These are phyloP conservation scores for Drosophila sproati DNA, from an alignment of 1,140 invertebrate genomes.

Conservation along the genomic window DNA sequence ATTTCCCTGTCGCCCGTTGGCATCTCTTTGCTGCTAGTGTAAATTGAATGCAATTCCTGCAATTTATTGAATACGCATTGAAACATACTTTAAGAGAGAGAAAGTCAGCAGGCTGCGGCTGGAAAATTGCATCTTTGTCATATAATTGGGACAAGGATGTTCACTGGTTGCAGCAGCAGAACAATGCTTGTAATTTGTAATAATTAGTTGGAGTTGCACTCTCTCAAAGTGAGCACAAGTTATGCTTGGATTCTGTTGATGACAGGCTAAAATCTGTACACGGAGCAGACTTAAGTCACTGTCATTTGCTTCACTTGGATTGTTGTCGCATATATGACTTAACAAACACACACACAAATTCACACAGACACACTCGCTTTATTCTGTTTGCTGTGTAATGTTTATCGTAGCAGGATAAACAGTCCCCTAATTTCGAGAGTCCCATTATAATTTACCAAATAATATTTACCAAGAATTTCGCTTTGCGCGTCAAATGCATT, in stretches of 20 bases:
- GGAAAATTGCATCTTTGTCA: constrained; percentile 20
- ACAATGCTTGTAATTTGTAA: constrained; percentile 18
- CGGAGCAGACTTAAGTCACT: constrained; percentile 23
- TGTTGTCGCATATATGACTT: constrained; percentile 4
- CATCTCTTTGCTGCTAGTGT: constrained; percentile 35
- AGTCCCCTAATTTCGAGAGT: background rate
- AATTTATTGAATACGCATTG: constrained; percentile 59
- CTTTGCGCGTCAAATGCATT: constrained; percentile 37
- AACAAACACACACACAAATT: constrained; percentile 1
- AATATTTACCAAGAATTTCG: constrained; percentile 35
- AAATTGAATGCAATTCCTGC: constrained; percentile 64
- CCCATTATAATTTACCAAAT: constrained; percentile 27
- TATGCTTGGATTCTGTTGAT: constrained; percentile 18
- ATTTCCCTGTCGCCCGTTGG: constrained; percentile 5
- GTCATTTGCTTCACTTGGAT: constrained; percentile 30
- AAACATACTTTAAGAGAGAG: background rate
- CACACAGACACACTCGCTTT: constrained; percentile 6
- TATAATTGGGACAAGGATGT: constrained; percentile 12
- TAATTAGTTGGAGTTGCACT: background rate
- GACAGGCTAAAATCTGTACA: constrained; percentile 18
- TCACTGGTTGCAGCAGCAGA: constrained; percentile 3
- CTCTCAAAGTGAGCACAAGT: background rate
- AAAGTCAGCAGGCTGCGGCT: background rate
- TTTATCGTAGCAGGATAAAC: constrained; percentile 8
- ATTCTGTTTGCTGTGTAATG: constrained; percentile 23